phyloP scores from a whole-genome alignment of 1,140 invertebrate genomes.

The Nomia melanderi region DNA sequence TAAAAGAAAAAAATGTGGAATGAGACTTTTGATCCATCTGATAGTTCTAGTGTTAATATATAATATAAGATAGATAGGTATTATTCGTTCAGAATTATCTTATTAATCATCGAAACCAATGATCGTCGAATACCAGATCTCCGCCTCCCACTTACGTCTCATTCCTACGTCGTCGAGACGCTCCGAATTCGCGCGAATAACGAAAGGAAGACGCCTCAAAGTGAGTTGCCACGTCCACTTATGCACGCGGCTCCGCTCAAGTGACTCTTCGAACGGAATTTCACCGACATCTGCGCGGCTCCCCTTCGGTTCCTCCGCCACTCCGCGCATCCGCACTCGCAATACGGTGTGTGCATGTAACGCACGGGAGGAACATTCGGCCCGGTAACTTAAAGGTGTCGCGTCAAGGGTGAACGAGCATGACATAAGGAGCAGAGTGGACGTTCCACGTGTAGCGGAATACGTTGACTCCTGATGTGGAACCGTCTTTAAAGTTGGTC shows the following conservation, averaged over 20 bases:
- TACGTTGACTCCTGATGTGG: conserved; percentile 36
- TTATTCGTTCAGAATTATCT: no score
- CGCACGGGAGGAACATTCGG: conserved; percentile 43
- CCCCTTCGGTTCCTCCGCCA: conserved; percentile 68
- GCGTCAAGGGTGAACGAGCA: conserved; percentile 77
- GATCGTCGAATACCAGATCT: not conserved
- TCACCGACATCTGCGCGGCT: conserved; percentile 79
- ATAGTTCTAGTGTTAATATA: no score
- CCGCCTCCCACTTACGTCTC: not conserved
- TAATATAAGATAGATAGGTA: no score
- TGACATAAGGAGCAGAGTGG: conserved; percentile 69
- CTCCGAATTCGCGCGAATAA: conserved; percentile 64
- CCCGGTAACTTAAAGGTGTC: conserved; percentile 56
- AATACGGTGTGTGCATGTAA: conserved; percentile 47
- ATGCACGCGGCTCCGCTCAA: conserved; percentile 78
- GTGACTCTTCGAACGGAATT: conserved; percentile 80
- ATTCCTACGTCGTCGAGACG: conserved; percentile 17
- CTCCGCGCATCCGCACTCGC: conserved; percentile 60
- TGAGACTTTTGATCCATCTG: no score
- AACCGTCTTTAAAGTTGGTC: conserved; percentile 20
- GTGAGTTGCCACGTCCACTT: conserved; percentile 81
- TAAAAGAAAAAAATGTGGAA: no score
- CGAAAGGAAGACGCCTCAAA: conserved; percentile 77
- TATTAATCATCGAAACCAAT: no score
- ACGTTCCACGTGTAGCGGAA: conserved; percentile 30